Evolutionary conservation across 2,113 vertebrate genomes (phyloP).

Genomic region (Girardinichthys multiradiatus): DNA sequence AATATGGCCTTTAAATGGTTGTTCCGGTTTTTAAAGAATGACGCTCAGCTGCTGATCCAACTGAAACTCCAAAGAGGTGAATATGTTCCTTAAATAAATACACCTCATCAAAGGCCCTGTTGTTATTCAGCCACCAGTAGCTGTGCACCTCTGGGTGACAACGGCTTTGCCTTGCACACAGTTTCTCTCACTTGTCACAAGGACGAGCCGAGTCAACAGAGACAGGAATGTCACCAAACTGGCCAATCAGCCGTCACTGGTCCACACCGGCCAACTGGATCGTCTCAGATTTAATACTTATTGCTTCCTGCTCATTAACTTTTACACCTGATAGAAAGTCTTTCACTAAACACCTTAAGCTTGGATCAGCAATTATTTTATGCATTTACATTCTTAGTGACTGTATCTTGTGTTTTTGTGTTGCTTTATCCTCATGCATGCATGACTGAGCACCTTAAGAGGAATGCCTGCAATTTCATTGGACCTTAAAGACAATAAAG

Average conservation of each 20-base stretch:
- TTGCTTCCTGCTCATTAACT: neutral
- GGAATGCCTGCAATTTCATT: neutral
- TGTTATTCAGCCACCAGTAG: slow-evolving; percentile 21
- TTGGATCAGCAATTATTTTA: neutral
- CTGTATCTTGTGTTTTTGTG: neutral
- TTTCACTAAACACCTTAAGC: neutral
- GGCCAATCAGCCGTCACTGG: slow-evolving; percentile 46
- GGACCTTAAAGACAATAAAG: neutral
- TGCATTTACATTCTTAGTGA: neutral
- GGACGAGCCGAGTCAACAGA: slow-evolving; percentile 59
- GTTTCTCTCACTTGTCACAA: slow-evolving; percentile 46
- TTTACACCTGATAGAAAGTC: neutral
- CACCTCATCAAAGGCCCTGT: slow-evolving; percentile 25
- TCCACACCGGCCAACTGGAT: slow-evolving; percentile 16
- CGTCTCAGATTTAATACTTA: slow-evolving; percentile 2
- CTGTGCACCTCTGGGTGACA: slow-evolving; percentile 21
- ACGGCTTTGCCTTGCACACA: slow-evolving; percentile 24
- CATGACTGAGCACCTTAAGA: neutral
- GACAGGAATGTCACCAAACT: slow-evolving; percentile 76
- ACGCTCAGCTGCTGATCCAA: slow-evolving; percentile 9
- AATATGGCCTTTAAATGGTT: neutral
- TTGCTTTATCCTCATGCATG: neutral
- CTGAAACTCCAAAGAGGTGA: slow-evolving; percentile 29
- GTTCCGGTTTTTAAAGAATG: neutral
- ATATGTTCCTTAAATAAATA: slow-evolving; percentile 36